phyloP scores from a whole-genome alignment of 1,140 invertebrate genomes.

The Orchestia grillus region DNA sequence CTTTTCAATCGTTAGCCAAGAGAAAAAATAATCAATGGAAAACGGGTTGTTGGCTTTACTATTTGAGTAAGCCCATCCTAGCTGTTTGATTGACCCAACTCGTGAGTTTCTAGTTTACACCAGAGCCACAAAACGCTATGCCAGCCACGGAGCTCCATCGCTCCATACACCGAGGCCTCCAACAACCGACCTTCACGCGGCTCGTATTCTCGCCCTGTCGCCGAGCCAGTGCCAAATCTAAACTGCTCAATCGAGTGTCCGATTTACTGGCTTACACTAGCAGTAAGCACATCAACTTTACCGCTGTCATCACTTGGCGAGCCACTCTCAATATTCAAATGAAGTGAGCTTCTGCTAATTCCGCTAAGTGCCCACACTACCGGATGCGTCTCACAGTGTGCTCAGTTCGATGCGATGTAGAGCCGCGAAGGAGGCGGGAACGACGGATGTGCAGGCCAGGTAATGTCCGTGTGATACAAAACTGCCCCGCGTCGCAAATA shows the following conservation, averaged over 20 bases:
- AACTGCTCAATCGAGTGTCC: constrained; percentile 21
- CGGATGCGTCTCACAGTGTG: constrained; percentile 3
- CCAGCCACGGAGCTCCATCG: background rate
- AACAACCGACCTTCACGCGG: background rate
- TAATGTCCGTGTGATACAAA: constrained; percentile 5
- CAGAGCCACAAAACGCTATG: background rate
- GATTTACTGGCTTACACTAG: constrained; percentile 22
- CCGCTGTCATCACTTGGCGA: constrained; percentile 48
- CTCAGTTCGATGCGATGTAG: constrained; percentile 16
- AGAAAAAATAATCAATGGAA: background rate
- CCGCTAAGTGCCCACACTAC: constrained; percentile 11
- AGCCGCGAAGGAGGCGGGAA: background rate
- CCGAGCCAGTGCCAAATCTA: background rate
- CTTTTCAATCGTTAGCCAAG: background rate
- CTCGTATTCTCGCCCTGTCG: background rate
- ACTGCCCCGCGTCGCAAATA: background rate
- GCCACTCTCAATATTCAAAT: constrained; percentile 53
- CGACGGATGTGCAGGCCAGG: background rate
- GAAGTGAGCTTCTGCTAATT: constrained; percentile 42
- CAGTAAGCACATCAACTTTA: constrained; percentile 54
- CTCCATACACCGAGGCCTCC: background rate
- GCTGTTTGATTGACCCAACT: too few species aligned
- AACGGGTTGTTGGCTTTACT: background rate
- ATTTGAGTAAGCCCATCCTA: background rate
- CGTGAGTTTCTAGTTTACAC: too few species aligned